Conservation (phyloP, 2,888 invertebrate species). For the Diabrotica balteata region DNA sequence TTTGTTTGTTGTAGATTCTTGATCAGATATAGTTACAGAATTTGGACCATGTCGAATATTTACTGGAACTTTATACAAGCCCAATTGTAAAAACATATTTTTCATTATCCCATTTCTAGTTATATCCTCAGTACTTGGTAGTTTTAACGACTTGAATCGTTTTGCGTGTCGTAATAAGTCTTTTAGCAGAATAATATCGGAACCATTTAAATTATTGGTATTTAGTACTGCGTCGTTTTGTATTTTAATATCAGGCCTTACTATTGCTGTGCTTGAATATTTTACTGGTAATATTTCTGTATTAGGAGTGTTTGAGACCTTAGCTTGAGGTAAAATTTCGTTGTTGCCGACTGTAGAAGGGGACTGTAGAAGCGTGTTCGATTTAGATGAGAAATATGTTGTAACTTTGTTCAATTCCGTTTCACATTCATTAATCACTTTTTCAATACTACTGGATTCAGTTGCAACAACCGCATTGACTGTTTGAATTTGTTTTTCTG, state of each 20-base stretch:
- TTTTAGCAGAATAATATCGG: conserved; percentile 8
- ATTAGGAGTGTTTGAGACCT: neutral
- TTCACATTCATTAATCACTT: neutral
- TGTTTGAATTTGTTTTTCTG: too few species aligned
- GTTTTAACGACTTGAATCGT: too few species aligned
- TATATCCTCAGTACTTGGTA: too few species aligned
- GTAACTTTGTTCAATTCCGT: neutral
- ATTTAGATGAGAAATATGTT: neutral
- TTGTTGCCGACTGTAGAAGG: neutral
- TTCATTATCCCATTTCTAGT: neutral
- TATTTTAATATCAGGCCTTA: conserved; percentile 2
- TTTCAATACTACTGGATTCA: neutral
- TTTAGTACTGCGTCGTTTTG: neutral
- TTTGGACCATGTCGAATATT: conserved; percentile 3
- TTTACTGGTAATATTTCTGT: neutral
- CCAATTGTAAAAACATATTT: conserved; percentile 1
- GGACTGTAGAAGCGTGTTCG: too few species aligned
- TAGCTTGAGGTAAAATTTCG: neutral
- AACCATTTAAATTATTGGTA: neutral
- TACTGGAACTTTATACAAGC: conserved; percentile 8
- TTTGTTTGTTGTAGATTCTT: neutral
- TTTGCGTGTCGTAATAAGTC: neutral
- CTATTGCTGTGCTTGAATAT: neutral
- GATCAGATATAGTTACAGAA: neutral
- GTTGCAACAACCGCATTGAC: too few species aligned